Percentiles rank a stretch among this genome's conserved stretches.
Evolutionary conservation across 2,113 vertebrate genomes (phyloP).

Genomic region (Patagioenas fasciata): DNA sequence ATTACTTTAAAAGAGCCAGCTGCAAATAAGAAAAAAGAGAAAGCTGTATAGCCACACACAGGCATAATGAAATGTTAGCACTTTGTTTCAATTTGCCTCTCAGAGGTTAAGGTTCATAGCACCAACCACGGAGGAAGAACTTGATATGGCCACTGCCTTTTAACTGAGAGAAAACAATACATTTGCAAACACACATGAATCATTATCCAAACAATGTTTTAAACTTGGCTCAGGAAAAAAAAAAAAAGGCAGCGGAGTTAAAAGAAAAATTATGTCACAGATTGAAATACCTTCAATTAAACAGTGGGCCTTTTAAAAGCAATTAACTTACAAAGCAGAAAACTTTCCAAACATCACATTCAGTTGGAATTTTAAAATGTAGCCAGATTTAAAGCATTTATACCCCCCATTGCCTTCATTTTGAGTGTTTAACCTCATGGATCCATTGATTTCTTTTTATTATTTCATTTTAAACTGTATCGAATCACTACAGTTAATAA

Average conservation of each 20-base stretch:
- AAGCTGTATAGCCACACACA: neutral
- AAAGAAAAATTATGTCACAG: neutral
- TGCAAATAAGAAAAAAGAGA: neutral
- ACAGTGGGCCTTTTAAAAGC: neutral
- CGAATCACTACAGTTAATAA: neutral
- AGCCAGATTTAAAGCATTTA: neutral
- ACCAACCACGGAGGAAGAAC: neutral
- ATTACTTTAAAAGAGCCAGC: neutral
- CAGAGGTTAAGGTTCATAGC: neutral
- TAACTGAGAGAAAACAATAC: constrained; percentile 41
- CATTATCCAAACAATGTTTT: constrained; percentile 23
- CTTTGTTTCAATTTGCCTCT: neutral
- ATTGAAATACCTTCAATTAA: neutral
- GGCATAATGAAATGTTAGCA: neutral
- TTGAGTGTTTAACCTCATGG: neutral
- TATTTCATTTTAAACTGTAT: neutral
- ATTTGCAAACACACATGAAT: constrained; percentile 32
- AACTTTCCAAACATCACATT: neutral
- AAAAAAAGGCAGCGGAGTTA: neutral
- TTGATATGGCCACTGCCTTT: neutral
- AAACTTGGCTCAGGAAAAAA: neutral
- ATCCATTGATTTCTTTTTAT: fast-evolving
- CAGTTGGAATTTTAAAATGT: neutral
- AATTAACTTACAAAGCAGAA: neutral
- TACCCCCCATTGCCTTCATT: neutral